Evolutionary conservation across 1,140 invertebrate genomes (phyloP).

Genomic region (Steinernema khuongi): DNA sequence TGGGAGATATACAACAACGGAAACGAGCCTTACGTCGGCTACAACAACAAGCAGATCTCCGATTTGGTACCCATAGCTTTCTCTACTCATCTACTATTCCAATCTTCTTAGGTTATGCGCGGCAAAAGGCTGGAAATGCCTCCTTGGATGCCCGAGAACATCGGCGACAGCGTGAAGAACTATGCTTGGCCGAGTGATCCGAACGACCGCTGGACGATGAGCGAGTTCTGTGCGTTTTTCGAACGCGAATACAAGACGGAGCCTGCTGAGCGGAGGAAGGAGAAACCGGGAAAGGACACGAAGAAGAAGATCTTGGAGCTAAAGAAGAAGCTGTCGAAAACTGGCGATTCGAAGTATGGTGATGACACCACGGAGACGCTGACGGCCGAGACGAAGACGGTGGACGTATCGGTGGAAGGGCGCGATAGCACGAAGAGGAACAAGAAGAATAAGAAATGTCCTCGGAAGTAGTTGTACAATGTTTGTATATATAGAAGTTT

Average conservation of each 20-base stretch:
- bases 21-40: constrained; percentile 22
- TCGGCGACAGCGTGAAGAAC: not conserved
- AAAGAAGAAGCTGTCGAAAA: not conserved
- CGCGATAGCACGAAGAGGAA: no score
- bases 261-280: not conserved
- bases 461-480: no score
- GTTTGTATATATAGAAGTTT: no score
- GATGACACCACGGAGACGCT: no score
- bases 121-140: not conserved
- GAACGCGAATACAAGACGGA: not conserved
- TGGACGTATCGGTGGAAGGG: no score
- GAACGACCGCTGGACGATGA: not conserved
- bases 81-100: not conserved
- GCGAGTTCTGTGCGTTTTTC: not conserved
- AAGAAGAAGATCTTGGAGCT: not conserved
- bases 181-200: not conserved
- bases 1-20: constrained; percentile 30
- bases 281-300: not conserved
- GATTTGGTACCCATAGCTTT: not conserved
- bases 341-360: no score
- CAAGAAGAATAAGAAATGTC: no score
- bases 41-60: not conserved
- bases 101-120: not conserved
- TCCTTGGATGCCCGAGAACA: not conserved
- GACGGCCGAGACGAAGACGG: no score